Evolutionary conservation across 2,113 vertebrate genomes (phyloP), one percentile per base, ranked within the genome.

Genomic region (Lates calcarifer): DNA sequence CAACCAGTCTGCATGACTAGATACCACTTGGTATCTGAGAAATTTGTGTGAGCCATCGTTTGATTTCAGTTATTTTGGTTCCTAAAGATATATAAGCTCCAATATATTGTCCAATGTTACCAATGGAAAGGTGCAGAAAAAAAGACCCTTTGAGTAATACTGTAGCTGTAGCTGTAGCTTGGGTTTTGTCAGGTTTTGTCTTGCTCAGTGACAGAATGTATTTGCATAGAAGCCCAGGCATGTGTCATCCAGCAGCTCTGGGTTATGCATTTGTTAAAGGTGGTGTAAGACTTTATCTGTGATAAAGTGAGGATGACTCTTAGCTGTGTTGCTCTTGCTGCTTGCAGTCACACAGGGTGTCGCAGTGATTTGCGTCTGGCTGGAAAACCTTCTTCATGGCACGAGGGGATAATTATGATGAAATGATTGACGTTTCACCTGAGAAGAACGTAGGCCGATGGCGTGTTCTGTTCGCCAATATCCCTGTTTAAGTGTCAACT

Each of bases 381-480:
- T 65, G 47, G 17, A 67, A 79, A 72, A 63, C 53, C 41, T 79
- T 57, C 41, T 61, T 26, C 1, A 0, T 2, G 26, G 65, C 2
- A 62, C 26, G 9, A 26, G 53, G 57, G n/a, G 58, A 63, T 86
- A 74, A 91, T 91, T 87, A 82, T 41, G 63, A 81, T 45, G 51
- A 75, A 47, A n/a, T 87, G 87, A 89, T 89, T 79, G 87, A 91
- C 57, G 39, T 78, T 69, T 82, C 56, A 84, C 85, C 89, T 82
- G 72, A 71, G 72, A 6, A 2, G 65, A 60, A 74, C 57, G 28
- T 66, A 57, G 49, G 72, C 79, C 49, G 60, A 64, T 60, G 84
- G 45, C 47, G 2, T 57, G 63, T 72, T 75, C 65, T 65, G 20
- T 82, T 66, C 39, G 13, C 58, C 62, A 3, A 9, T 45, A 81